A percentile compares a stretch with the other conserved stretches of the same genome.
Conservation (phyloP, 1,140 invertebrate genomes). For the Hydropsyche tenuis region DNA sequence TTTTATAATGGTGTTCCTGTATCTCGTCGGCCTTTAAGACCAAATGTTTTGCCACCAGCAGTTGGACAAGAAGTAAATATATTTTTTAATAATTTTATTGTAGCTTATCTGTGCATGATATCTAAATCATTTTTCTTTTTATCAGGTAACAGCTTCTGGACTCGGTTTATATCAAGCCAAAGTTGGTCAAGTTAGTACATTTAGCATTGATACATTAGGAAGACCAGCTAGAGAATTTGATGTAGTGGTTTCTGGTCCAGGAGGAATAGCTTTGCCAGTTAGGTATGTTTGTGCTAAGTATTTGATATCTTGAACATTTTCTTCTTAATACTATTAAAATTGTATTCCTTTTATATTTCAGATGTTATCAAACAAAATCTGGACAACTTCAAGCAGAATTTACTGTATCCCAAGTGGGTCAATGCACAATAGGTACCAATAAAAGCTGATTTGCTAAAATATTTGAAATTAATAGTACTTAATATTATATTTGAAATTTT, state of each 20-base stretch:
- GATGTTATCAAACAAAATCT: slow-evolving; percentile 95
- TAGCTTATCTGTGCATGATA: background rate
- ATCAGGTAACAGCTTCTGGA: slow-evolving; percentile 74
- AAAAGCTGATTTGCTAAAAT: background rate
- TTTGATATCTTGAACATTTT: no score
- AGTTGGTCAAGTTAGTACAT: slow-evolving; percentile 80
- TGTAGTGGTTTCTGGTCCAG: slow-evolving; percentile 87
- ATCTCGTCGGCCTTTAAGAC: slow-evolving; percentile 62
- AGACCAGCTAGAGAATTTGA: slow-evolving; percentile 88
- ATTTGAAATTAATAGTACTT: slow-evolving; percentile 1
- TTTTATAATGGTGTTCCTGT: slow-evolving; percentile 78
- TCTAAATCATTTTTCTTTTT: background rate
- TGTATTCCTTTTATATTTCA: slow-evolving; percentile 35
- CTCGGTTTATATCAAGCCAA: slow-evolving; percentile 83
- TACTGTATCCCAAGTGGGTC: slow-evolving; percentile 78
- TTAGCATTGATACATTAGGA: slow-evolving; percentile 88
- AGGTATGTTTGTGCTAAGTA: slow-evolving; percentile 48
- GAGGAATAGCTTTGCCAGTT: slow-evolving; percentile 89
- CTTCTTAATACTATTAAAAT: slow-evolving; percentile 7
- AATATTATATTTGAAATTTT: slow-evolving; percentile 44
- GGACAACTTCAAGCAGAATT: slow-evolving; percentile 92
- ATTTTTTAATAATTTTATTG: slow-evolving; percentile 18
- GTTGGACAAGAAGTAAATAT: slow-evolving; percentile 69
- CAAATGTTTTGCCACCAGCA: slow-evolving; percentile 65
- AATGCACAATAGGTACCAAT: slow-evolving; percentile 68